Conservation (phyloP, 2,888 invertebrate species). For the Drosophila nigritarsus region DNA sequence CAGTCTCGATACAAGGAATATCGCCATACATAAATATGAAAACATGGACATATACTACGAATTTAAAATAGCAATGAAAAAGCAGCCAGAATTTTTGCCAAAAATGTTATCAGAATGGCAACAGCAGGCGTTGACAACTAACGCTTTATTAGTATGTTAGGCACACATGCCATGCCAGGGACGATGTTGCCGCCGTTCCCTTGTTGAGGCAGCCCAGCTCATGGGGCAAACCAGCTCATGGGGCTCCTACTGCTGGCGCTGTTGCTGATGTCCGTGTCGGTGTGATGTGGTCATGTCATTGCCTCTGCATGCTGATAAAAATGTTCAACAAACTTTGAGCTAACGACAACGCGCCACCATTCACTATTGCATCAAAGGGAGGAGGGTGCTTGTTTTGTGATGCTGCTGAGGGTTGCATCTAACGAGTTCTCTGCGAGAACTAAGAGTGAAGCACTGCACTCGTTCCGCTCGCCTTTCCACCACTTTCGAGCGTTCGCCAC, state of each 20-base stretch:
- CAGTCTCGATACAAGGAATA: too few species aligned
- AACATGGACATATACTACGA: slow-evolving; percentile 7
- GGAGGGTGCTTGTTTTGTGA: slow-evolving; percentile 1
- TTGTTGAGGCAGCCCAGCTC: slow-evolving; percentile 60
- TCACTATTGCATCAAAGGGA: slow-evolving; percentile 11
- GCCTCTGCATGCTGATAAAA: slow-evolving; percentile 75
- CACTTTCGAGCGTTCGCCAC: slow-evolving; percentile 33
- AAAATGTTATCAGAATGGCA: slow-evolving; percentile 31
- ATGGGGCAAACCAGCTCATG: not conserved
- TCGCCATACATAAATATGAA: not conserved
- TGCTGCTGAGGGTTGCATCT: slow-evolving; percentile 20
- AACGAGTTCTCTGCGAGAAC: slow-evolving; percentile 48
- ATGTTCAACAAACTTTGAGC: slow-evolving; percentile 77
- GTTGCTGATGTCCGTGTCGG: slow-evolving; percentile 47
- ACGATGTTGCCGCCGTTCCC: slow-evolving; percentile 56
- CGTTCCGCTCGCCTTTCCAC: slow-evolving; percentile 31
- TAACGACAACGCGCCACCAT: slow-evolving; percentile 65
- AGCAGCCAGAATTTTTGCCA: slow-evolving; percentile 12
- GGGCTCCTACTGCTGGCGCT: slow-evolving; percentile 10
- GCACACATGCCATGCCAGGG: slow-evolving; percentile 62
- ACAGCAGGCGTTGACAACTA: slow-evolving; percentile 55
- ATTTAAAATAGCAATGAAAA: slow-evolving; percentile 17
- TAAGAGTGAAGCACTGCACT: slow-evolving; percentile 7
- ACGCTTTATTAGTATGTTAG: slow-evolving; percentile 76
- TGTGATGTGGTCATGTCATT: slow-evolving; percentile 80